Percentiles rank a stretch among this genome's conserved stretches.
Evolutionary conservation across 2,797 vertebrate genomes (phyloP).

Genomic region (Gouania willdenowi): DNA sequence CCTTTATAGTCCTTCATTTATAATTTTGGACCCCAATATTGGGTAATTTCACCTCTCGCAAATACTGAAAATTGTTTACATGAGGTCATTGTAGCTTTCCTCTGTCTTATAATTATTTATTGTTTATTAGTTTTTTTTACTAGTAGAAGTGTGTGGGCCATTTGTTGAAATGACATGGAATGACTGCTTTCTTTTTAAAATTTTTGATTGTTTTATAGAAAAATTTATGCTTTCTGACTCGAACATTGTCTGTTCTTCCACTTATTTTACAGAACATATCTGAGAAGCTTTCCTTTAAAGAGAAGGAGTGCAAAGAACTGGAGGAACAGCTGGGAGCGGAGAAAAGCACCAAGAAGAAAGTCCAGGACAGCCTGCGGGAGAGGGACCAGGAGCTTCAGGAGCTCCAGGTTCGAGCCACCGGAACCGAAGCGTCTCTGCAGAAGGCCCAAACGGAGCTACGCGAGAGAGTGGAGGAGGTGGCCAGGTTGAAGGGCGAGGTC

Average conservation of each 20-base stretch:
- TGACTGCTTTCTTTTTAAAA: too few relatives aligned
- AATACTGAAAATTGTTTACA: too few relatives aligned
- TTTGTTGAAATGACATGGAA: too few relatives aligned
- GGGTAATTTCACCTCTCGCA: too few relatives aligned
- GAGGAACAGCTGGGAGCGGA: conserved; percentile 80
- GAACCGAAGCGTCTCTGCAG: conserved; percentile 79
- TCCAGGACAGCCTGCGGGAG: conserved; percentile 83
- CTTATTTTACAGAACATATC: conserved; percentile 72
- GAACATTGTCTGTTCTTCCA: conserved; percentile 2
- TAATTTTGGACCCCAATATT: too few relatives aligned
- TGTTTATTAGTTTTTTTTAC: too few relatives aligned
- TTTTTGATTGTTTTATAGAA: too few relatives aligned
- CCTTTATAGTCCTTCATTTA: too few relatives aligned
- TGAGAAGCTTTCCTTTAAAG: conserved; percentile 83
- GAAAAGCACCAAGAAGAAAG: conserved; percentile 77
- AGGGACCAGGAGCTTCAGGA: conserved; percentile 88
- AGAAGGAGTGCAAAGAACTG: conserved; percentile 81
- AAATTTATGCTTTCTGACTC: too few relatives aligned
- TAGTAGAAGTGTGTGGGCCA: too few relatives aligned
- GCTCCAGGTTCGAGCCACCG: conserved; percentile 79
- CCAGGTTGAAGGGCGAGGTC: conserved; percentile 84
- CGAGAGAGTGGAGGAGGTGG: conserved; percentile 78
- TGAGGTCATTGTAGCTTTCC: too few relatives aligned
- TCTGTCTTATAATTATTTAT: too few relatives aligned
- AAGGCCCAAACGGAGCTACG: conserved; percentile 78